Percentiles rank a stretch among this genome's conserved stretches.
These are phyloP conservation scores for Molossus molossus DNA, from an alignment of 2,797 vertebrate genomes.

Conservation along the genomic window DNA sequence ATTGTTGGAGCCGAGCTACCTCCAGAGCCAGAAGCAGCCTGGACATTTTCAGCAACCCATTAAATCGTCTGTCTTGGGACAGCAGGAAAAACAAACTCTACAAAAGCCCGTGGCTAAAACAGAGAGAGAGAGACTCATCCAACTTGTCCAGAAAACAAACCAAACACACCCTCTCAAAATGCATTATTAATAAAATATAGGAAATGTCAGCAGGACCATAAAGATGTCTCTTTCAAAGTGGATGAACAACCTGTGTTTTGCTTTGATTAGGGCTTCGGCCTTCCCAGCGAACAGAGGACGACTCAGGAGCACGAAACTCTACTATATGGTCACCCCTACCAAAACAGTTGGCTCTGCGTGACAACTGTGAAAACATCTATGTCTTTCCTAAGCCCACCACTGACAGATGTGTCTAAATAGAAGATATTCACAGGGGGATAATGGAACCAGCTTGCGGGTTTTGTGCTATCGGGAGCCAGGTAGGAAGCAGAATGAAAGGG, in stretches of 20 bases:
- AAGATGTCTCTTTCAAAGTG: neutral
- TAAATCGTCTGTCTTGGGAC: constrained; percentile 66
- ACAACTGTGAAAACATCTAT: constrained; percentile 88
- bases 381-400: constrained; percentile 86
- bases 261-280: constrained; percentile 50
- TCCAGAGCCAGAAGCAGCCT: constrained; percentile 64
- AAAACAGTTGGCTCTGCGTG: constrained; percentile 66
- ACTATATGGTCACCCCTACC: constrained; percentile 26
- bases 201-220: neutral
- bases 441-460: constrained; percentile 14
- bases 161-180: neutral
- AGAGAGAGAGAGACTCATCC: constrained; percentile 1
- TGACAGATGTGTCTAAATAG: constrained; percentile 72
- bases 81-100: constrained; percentile 72
- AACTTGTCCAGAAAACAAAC: constrained; percentile 49
- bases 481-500: constrained; percentile 66
- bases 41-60: constrained; percentile 74
- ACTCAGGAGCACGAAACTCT: constrained; percentile 11
- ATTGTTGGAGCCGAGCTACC: neutral
- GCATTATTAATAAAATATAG: neutral
- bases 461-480: neutral
- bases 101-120: neutral
- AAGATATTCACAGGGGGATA: constrained; percentile 78
- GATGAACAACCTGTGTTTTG: constrained; percentile 4
- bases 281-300: constrained; percentile 1